phyloP scores from a whole-genome alignment of 2,797 vertebrate genomes.

The Peromyscus nudipes region DNA sequence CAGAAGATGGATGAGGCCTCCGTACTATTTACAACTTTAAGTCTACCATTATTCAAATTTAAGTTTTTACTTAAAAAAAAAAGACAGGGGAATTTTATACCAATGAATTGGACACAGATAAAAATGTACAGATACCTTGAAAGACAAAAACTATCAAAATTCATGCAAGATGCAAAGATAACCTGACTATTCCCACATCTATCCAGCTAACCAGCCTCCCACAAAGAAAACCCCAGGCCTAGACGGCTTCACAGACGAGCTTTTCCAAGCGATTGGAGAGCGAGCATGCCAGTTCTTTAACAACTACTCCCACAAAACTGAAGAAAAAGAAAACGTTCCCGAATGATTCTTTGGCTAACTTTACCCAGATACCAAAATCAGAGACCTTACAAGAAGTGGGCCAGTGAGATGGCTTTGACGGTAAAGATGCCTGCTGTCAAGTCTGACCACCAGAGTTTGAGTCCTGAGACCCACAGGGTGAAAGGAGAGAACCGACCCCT shows the following conservation, averaged over 20 bases:
- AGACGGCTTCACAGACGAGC: not conserved
- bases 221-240: not conserved
- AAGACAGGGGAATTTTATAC: not conserved
- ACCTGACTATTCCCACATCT: not conserved
- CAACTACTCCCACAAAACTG: not conserved
- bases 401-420: not conserved
- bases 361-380: not conserved
- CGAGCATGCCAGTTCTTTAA: not conserved
- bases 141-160: not conserved
- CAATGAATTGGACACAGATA: not conserved
- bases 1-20: not conserved
- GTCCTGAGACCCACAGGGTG: no score
- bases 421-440: not conserved
- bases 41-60: not conserved
- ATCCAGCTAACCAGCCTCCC: not conserved
- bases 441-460: not conserved
- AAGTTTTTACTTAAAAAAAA: not conserved
- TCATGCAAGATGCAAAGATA: not conserved
- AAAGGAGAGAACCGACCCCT: no score
- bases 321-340: not conserved
- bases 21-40: not conserved
- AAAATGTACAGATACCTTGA: not conserved
- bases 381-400: not conserved
- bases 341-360: not conserved
- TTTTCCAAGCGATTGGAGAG: not conserved